These are phyloP conservation scores for Melanchra persicariae DNA, from an alignment of 2,888 invertebrate species.

Conservation along the genomic window DNA sequence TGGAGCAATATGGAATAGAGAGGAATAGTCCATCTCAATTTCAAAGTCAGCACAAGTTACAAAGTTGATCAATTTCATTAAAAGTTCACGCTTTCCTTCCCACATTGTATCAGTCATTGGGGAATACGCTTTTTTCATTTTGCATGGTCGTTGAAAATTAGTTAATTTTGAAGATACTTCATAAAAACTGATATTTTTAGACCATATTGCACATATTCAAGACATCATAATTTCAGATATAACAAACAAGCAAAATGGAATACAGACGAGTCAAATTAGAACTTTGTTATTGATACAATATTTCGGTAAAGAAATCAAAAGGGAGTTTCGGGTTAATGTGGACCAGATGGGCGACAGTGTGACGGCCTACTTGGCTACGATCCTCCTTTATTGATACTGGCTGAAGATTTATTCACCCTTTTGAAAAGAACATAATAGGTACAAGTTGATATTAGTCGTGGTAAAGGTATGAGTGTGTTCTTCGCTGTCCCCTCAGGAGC, in stretches of 20 bases:
- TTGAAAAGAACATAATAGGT: slow-evolving; percentile 33
- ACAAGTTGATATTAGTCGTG: slow-evolving; percentile 51
- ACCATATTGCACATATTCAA: no score
- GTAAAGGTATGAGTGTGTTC: slow-evolving; percentile 30
- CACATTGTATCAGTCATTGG: slow-evolving; percentile 24
- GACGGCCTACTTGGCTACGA: slow-evolving; percentile 22
- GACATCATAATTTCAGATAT: not conserved
- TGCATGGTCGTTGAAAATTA: slow-evolving; percentile 19
- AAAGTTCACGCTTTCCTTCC: slow-evolving; percentile 39
- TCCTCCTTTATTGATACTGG: slow-evolving; percentile 32
- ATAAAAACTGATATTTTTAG: slow-evolving; percentile 8
- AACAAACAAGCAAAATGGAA: not conserved
- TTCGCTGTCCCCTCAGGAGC: slow-evolving; percentile 30
- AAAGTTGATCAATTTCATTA: slow-evolving; percentile 61
- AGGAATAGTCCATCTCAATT: slow-evolving; percentile 12
- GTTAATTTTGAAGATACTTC: not conserved
- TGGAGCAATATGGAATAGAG: slow-evolving; percentile 16
- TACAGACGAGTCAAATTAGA: slow-evolving; percentile 16
- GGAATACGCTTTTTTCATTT: slow-evolving; percentile 24
- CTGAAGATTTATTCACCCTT: slow-evolving; percentile 59
- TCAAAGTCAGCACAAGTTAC: slow-evolving; percentile 34
- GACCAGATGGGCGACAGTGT: not conserved
- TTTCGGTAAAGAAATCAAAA: slow-evolving; percentile 26
- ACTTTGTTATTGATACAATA: slow-evolving; percentile 15
- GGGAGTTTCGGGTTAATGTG: slow-evolving; percentile 16